phyloP scores from a whole-genome alignment of 2,113 vertebrate species.

The Chamaetylas fuelleborni region DNA sequence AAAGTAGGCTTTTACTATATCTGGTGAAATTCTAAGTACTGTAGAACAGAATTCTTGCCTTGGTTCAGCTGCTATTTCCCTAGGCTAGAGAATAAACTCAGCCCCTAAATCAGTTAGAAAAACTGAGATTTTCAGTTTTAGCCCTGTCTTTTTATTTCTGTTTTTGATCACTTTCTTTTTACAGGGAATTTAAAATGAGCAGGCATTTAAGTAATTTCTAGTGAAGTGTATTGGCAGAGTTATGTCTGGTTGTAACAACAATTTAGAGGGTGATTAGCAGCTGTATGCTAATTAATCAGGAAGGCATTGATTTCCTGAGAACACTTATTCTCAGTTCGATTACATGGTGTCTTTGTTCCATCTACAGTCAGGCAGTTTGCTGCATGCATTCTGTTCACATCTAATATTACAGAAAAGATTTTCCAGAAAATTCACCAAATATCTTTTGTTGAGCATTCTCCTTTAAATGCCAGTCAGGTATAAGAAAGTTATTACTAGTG shows the following conservation, averaged over 20 bases:
- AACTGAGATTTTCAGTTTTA: background rate
- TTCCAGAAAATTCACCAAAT: background rate
- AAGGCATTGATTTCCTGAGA: slow-evolving; percentile 62
- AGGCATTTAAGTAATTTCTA: slow-evolving; percentile 10
- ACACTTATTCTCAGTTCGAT: slow-evolving; percentile 62
- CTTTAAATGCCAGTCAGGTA: background rate
- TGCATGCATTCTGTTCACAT: background rate
- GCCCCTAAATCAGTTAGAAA: background rate
- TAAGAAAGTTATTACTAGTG: background rate
- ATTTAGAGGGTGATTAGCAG: slow-evolving; percentile 71
- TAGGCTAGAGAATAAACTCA: background rate
- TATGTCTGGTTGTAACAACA: slow-evolving; percentile 34
- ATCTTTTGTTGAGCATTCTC: background rate
- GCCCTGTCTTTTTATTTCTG: background rate
- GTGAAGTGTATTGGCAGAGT: slow-evolving; percentile 40
- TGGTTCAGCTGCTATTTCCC: background rate
- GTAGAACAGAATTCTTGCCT: background rate
- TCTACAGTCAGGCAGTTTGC: background rate
- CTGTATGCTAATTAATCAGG: slow-evolving; percentile 73
- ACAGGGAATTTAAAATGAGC: background rate
- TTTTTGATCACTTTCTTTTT: slow-evolving; percentile 1
- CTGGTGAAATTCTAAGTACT: background rate
- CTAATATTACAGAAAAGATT: background rate
- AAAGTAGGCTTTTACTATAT: background rate
- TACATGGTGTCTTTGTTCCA: slow-evolving; percentile 59